These are phyloP conservation scores for Leptobrachium ailaonicum DNA, from an alignment of 2,113 vertebrate species.

Conservation along the genomic window DNA sequence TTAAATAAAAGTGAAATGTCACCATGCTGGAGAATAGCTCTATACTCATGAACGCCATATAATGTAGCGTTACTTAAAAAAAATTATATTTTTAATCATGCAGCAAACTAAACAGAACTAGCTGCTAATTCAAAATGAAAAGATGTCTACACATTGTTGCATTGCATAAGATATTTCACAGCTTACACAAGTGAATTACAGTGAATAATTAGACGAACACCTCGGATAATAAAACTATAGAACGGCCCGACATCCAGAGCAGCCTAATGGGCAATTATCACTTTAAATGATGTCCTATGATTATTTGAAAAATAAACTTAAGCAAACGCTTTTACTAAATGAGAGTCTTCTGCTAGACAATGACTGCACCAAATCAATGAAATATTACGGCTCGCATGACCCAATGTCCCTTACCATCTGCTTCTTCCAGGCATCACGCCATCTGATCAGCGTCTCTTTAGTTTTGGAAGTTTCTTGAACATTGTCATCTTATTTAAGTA, in stretches of 20 bases:
- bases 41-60: too few species aligned
- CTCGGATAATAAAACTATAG: neutral
- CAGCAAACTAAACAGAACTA: too few species aligned
- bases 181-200: too few species aligned
- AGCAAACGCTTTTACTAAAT: neutral
- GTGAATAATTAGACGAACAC: too few species aligned
- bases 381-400: neutral
- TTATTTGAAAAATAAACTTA: neutral
- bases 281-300: neutral
- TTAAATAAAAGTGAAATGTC: too few species aligned
- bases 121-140: too few species aligned
- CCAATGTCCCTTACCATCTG: conserved; percentile 24
- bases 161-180: too few species aligned
- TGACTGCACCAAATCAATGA: neutral
- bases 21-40: too few species aligned
- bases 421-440: neutral
- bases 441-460: conserved; percentile 1
- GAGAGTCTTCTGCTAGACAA: neutral
- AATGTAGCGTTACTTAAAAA: too few species aligned
- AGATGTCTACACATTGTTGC: too few species aligned
- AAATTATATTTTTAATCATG: too few species aligned
- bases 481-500: neutral
- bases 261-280: neutral
- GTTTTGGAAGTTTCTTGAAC: neutral
- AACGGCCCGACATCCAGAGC: neutral